phyloP scores from a whole-genome alignment of 2,113 vertebrate species.

The Nothobranchius furzeri region DNA sequence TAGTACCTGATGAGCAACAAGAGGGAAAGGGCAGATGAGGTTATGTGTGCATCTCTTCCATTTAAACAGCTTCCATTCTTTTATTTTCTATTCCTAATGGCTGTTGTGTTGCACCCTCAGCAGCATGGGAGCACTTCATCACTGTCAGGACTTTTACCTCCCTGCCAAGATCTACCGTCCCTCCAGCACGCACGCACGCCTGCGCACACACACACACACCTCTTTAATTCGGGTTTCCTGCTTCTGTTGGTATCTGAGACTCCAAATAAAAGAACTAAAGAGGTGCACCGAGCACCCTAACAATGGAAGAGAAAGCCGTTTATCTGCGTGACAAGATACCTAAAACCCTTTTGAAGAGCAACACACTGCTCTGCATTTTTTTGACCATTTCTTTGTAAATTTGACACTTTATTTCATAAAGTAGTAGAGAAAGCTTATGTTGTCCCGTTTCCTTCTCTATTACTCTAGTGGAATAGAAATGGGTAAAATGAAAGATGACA shows the following conservation, averaged over 20 bases:
- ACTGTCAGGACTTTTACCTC: conserved; percentile 56
- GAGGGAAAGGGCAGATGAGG: neutral
- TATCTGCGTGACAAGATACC: conserved; percentile 52
- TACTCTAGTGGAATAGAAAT: neutral
- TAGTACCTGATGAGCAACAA: conserved; percentile 73
- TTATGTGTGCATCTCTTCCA: conserved; percentile 6
- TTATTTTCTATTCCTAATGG: conserved; percentile 5
- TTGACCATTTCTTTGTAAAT: conserved; percentile 19
- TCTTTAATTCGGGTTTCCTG: conserved; percentile 25
- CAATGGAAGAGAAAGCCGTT: conserved; percentile 49
- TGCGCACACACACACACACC: neutral
- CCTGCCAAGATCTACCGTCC: conserved; percentile 48
- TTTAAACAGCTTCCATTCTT: conserved; percentile 9
- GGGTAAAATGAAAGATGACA: neutral
- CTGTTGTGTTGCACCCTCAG: conserved; percentile 44
- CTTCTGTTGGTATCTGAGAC: conserved; percentile 34
- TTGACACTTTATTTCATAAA: conserved; percentile 15
- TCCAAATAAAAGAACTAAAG: conserved; percentile 49
- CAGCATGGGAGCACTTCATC: conserved; percentile 57
- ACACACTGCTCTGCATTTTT: conserved; percentile 17
- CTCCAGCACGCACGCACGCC: conserved; percentile 3
- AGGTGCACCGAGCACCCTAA: conserved; percentile 22
- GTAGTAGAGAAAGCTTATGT: conserved; percentile 4
- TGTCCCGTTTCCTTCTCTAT: conserved; percentile 27
- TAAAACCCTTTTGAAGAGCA: conserved; percentile 40